Percentiles rank a stretch among this genome's conserved stretches.
These are phyloP conservation scores for Caenorhabditis japonica DNA, from an alignment of 2,888 invertebrate species.

Conservation along the genomic window DNA sequence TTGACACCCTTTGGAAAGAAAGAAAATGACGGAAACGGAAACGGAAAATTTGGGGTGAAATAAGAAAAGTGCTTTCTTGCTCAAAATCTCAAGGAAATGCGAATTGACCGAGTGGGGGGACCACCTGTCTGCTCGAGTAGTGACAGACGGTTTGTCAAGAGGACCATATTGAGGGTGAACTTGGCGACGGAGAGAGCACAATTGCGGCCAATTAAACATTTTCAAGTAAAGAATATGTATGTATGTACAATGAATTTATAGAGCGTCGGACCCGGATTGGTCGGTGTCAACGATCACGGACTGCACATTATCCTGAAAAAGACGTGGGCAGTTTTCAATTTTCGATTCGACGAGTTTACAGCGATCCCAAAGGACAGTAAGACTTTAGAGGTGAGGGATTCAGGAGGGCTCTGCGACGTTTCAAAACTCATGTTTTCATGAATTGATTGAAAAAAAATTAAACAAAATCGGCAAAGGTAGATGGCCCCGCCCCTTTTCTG, in stretches of 20 bases:
- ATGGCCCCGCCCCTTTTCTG: too few species aligned
- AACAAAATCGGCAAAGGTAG: too few species aligned
- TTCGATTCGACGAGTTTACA: slow-evolving; percentile 45
- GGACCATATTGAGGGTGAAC: slow-evolving; percentile 9
- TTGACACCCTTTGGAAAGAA: slow-evolving; percentile 27
- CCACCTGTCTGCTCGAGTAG: slow-evolving; percentile 20
- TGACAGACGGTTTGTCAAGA: slow-evolving; percentile 28
- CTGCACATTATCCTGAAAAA: slow-evolving; percentile 51
- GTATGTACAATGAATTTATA: too few species aligned
- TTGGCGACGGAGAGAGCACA: slow-evolving; percentile 25
- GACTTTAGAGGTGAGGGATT: slow-evolving; percentile 28
- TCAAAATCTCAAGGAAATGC: too few species aligned
- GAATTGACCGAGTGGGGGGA: slow-evolving; percentile 20
- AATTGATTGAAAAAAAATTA: too few species aligned
- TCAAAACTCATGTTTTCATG: too few species aligned
- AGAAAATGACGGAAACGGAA: neutral
- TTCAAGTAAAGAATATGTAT: too few species aligned
- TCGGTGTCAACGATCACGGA: slow-evolving; percentile 53
- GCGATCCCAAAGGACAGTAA: slow-evolving; percentile 27
- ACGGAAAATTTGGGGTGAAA: slow-evolving; percentile 17
- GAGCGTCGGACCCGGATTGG: slow-evolving; percentile 32
- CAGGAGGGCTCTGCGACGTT: too few species aligned
- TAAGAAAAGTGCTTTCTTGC: too few species aligned
- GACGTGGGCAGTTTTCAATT: slow-evolving; percentile 41
- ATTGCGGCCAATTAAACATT: slow-evolving; percentile 51